Percentiles rank a stretch among this genome's conserved stretches.
Conservation (phyloP, 2,113 vertebrate genomes). For the Butorides virescens region DNA sequence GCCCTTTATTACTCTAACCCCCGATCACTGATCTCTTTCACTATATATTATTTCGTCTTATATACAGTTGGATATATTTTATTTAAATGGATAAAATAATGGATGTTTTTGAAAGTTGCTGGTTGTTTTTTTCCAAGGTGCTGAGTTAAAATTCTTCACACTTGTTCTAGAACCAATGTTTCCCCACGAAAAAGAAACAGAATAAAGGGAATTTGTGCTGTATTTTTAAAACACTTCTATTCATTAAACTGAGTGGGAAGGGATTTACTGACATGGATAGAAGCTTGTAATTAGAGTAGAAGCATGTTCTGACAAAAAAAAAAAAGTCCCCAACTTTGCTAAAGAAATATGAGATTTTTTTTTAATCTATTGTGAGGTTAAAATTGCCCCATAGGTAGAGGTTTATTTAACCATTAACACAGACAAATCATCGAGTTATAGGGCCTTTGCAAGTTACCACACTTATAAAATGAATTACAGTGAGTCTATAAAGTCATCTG, state of each 20-base stretch:
- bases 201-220: not conserved
- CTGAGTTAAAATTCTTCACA: not conserved
- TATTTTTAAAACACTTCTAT: not conserved
- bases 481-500: not conserved
- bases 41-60: not conserved
- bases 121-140: not conserved
- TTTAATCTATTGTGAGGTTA: not conserved
- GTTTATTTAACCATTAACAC: not conserved
- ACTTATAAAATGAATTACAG: not conserved
- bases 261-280: not conserved
- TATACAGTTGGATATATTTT: not conserved
- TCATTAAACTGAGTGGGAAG: not conserved
- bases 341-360: not conserved
- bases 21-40: not conserved
- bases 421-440: not conserved
- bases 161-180: not conserved
- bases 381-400: not conserved
- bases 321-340: not conserved
- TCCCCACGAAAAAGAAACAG: not conserved
- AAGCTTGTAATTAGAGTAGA: not conserved
- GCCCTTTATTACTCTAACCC: not conserved
- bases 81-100: not conserved
- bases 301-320: not conserved
- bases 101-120: not conserved
- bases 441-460: not conserved